Percentiles rank a stretch among this genome's conserved stretches.
These are phyloP conservation scores for Mionectes olivaceus DNA, from an alignment of 2,797 vertebrate genomes.

Conservation along the genomic window DNA sequence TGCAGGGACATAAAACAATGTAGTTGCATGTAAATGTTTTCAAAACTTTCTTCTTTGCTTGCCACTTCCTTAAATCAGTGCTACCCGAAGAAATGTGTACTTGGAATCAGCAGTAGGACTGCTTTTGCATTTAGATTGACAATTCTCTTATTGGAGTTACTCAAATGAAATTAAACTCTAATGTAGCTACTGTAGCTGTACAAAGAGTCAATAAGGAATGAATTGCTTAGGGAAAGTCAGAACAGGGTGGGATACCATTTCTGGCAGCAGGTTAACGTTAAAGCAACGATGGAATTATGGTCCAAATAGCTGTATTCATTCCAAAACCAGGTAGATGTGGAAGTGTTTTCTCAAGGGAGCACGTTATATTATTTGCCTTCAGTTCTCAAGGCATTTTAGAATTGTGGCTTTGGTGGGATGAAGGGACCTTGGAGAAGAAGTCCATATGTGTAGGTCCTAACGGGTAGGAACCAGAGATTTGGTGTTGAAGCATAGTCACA, in stretches of 20 bases:
- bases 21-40: not conserved
- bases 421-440: not conserved
- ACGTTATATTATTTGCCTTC: not conserved
- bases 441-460: rapidly evolving
- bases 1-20: not conserved
- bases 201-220: not conserved
- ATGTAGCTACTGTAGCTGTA: not conserved
- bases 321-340: not conserved
- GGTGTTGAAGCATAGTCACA: not conserved
- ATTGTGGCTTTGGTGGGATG: not conserved
- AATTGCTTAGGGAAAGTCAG: not conserved
- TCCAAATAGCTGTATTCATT: not conserved
- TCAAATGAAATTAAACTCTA: not conserved
- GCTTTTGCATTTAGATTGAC: not conserved
- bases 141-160: not conserved
- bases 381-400: not conserved
- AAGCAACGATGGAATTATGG: not conserved
- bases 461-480: not conserved
- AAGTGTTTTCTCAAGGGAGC: not conserved
- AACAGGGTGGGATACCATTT: not conserved
- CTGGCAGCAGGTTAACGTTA: not conserved
- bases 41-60: not conserved
- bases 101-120: not conserved
- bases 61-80: not conserved
- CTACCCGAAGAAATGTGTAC: not conserved